Percentiles rank a stretch among this genome's conserved stretches.
These are phyloP conservation scores for Diceros bicornis DNA, from an alignment of 2,797 vertebrate genomes.

Conservation along the genomic window DNA sequence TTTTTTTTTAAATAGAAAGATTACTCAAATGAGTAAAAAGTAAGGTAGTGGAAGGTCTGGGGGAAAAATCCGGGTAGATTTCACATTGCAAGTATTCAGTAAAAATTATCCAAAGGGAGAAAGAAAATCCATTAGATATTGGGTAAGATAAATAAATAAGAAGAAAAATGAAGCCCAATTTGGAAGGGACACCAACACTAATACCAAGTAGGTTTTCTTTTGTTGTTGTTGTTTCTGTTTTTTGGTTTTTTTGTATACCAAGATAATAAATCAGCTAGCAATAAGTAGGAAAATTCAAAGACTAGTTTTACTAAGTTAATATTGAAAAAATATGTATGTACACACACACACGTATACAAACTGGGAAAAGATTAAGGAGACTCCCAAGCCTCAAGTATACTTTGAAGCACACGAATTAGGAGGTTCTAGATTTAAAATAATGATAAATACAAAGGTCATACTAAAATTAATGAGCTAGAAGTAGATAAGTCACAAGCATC, in stretches of 20 bases:
- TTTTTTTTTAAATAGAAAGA: conserved; percentile 12
- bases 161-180: not conserved
- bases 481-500: not conserved
- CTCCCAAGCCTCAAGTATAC: not conserved
- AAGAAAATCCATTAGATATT: not conserved
- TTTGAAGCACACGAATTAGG: conserved; percentile 40
- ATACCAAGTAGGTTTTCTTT: not conserved
- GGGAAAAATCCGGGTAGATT: not conserved
- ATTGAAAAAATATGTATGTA: not conserved
- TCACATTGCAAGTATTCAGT: not conserved
- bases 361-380: not conserved
- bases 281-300: not conserved
- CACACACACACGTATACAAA: not conserved
- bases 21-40: conserved; percentile 15
- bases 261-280: not conserved
- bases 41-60: not conserved
- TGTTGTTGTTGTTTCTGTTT: not conserved
- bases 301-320: conserved; percentile 41
- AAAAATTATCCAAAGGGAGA: not conserved
- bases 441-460: conserved; percentile 41
- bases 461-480: conserved; percentile 29
- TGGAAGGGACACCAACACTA: not conserved
- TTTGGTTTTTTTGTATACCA: not conserved
- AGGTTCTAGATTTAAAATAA: not conserved
- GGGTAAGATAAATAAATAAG: not conserved